Evolutionary conservation across 2,113 vertebrate genomes (phyloP).

Genomic region (Atractosteus spatula): DNA sequence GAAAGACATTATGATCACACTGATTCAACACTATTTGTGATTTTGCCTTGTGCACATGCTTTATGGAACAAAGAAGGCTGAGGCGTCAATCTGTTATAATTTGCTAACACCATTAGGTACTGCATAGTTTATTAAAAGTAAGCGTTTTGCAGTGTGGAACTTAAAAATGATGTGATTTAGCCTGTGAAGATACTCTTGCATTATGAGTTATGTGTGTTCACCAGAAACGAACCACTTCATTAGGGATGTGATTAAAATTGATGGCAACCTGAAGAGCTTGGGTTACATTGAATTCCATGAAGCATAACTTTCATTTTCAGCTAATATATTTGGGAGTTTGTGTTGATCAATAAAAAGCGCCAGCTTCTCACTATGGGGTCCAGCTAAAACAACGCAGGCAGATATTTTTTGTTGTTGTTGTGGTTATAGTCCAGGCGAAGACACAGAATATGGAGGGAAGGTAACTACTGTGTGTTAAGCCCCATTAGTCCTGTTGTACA

Average conservation of each 20-base stretch:
- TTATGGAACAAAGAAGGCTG: not conserved
- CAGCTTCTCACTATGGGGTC: constrained; percentile 67
- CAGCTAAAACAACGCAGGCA: constrained; percentile 30
- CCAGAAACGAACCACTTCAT: constrained; percentile 77
- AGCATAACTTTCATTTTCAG: constrained; percentile 72
- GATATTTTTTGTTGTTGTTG: no score
- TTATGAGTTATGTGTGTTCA: constrained; percentile 76
- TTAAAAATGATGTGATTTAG: constrained; percentile 67
- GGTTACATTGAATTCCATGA: constrained; percentile 59
- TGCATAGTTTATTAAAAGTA: constrained; percentile 70
- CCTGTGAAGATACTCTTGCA: constrained; percentile 59
- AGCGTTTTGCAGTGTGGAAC: constrained; percentile 57
- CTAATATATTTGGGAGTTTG: constrained; percentile 77
- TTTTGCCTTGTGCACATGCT: no score
- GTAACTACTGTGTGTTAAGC: no score
- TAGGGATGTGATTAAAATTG: constrained; percentile 77
- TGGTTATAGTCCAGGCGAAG: no score
- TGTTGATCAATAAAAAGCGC: constrained; percentile 79
- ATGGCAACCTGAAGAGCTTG: constrained; percentile 66
- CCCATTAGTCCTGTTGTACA: no score
- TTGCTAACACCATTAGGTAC: constrained; percentile 53
- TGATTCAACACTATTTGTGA: no score
- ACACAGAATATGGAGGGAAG: no score
- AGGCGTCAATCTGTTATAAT: constrained; percentile 52
- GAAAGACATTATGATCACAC: no score